Percentiles rank a stretch among this genome's conserved stretches.
Conservation (phyloP, 1,140 invertebrate species). For the Episyrphus balteatus region DNA sequence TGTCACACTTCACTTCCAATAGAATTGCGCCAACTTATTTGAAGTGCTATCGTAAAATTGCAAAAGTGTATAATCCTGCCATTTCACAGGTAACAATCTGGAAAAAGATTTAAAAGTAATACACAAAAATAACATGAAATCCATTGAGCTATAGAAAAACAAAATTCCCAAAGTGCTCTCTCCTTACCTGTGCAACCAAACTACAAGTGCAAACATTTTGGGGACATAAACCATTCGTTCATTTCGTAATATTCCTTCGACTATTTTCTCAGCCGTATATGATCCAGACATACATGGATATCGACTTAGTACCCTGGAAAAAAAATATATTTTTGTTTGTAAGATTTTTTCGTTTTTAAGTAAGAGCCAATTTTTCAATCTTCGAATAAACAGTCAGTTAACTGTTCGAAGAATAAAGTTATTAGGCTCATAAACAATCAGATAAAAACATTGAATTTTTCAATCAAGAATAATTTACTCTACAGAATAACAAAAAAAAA, state of each 20-base stretch:
- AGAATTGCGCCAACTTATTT: constrained; percentile 28
- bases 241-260: constrained; percentile 25
- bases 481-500: no score
- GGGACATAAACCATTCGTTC: constrained; percentile 33
- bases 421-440: no score
- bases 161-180: not conserved
- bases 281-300: constrained; percentile 29
- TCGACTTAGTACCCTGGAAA: constrained; percentile 22
- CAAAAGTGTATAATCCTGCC: constrained; percentile 32
- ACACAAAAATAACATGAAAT: not conserved
- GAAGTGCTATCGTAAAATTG: constrained; percentile 29
- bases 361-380: no score
- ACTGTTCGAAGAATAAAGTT: no score
- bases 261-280: constrained; percentile 32
- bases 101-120: not conserved
- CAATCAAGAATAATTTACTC: no score
- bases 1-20: constrained; percentile 23
- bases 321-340: not conserved
- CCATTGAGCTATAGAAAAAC: no score
- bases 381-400: no score
- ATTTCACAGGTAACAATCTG: constrained; percentile 30
- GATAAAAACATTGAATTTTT: no score
- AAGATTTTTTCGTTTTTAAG: not conserved
- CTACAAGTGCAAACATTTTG: constrained; percentile 32
- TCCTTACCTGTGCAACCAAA: constrained; percentile 32